Evolutionary conservation across 1,140 invertebrate species (phyloP), one percentile per base, ranked within the genome.

Genomic region (Lordiphosa stackelbergi): DNA sequence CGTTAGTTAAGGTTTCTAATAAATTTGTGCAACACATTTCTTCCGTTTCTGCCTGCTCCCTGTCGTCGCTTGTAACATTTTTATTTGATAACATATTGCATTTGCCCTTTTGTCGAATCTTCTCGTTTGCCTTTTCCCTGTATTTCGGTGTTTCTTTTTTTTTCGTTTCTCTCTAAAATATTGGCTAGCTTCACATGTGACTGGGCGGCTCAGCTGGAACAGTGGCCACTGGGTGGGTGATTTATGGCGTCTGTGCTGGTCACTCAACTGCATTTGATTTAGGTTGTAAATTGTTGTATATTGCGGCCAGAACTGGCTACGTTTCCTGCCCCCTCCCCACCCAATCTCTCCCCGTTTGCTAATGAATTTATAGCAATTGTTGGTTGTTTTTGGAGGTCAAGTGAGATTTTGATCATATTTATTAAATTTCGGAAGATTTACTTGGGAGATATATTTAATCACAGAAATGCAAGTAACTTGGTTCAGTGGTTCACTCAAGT

Each of bases 61-160:
- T 81, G 77, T 81, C 77, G 78, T 73, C 77, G 73, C 78, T 69
- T 81, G 77, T 81, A 66, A 84, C 77, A 81, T 81, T 81, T 81
- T 81, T 81, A 81, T 81, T 81, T 81, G 77, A 81, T 81, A 81
- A 81, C 77, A 81, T 81, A 81, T 81, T 81, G 77, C 77, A 83
- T 83, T 83, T 66, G 68, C 66, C 71, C 72, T 54, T 70, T 55
- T 65, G 53, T 61, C 53, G 48, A 73, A 54, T 68, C 65, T 69
- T 48, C 63, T 66, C 53, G 36, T 46, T 49, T 48, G 31, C 31
- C 45, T 16, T 34, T 40, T 45, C 31, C 46, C 24, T 24, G 5
- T 13, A 16, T 19, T 31, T 45, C 34, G 42, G 13, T 34, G 13
- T 52, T 63, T 46, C 46, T 31, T 56, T 42, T 43, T 66, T 58